These are phyloP conservation scores for Benitochromis conjunctus DNA, from an alignment of 2,113 vertebrate species.

Conservation along the genomic window DNA sequence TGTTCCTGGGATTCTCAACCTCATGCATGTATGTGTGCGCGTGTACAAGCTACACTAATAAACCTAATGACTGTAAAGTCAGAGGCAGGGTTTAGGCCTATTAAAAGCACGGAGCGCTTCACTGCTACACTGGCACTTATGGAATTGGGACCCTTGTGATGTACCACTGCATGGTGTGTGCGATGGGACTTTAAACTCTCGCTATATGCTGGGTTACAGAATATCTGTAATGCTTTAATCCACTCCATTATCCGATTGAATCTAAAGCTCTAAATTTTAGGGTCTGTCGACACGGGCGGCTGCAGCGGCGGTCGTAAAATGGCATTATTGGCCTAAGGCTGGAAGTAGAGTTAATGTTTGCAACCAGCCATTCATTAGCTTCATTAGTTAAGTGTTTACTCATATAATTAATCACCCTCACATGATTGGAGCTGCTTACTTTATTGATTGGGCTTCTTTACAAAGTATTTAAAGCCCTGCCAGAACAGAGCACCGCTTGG, in stretches of 20 bases:
- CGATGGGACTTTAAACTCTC: constrained; percentile 2
- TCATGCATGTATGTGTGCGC: neutral
- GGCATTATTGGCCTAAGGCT: neutral
- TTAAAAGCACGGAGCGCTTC: constrained; percentile 32
- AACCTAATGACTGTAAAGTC: constrained; percentile 60
- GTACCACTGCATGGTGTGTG: neutral
- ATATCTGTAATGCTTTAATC: neutral
- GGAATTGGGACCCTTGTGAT: neutral
- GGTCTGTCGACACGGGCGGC: neutral
- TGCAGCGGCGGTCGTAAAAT: neutral
- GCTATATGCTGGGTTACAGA: neutral
- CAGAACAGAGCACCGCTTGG: neutral
- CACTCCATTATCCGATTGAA: neutral
- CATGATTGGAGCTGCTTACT: neutral
- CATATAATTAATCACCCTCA: neutral
- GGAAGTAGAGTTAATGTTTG: neutral
- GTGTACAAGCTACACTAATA: constrained; percentile 49
- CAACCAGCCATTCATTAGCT: constrained; percentile 6
- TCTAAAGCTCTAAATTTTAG: constrained; percentile 15
- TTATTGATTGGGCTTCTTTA: constrained; percentile 8
- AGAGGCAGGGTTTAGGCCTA: constrained; percentile 30
- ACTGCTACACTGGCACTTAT: constrained; percentile 2
- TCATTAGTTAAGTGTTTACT: constrained; percentile 6
- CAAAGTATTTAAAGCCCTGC: neutral
- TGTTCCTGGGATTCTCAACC: constrained; percentile 11